Percentiles rank a stretch among this genome's conserved stretches.
Conservation (phyloP, 2,113 vertebrate genomes). For the Picathartes gymnocephalus region DNA sequence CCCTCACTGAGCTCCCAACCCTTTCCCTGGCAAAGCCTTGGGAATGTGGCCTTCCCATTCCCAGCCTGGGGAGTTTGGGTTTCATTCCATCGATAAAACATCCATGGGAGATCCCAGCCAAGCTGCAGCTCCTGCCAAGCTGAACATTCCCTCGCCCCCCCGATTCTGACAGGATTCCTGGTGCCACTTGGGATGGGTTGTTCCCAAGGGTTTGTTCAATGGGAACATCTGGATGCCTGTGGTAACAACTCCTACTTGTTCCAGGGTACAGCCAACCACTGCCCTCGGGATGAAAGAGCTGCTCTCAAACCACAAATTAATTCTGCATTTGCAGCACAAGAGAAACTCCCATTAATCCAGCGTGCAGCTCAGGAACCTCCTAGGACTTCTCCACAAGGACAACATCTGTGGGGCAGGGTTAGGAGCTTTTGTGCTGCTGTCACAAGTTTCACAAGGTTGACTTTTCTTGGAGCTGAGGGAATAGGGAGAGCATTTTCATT, state of each 20-base stretch:
- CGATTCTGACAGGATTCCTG: neutral
- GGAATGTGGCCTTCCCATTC: neutral
- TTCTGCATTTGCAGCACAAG: constrained; percentile 26
- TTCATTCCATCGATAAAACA: neutral
- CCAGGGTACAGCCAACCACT: neutral
- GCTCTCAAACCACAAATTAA: constrained; percentile 44
- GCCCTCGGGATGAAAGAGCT: constrained; percentile 31
- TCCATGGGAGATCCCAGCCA: neutral
- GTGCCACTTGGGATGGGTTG: neutral
- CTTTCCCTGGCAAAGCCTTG: neutral
- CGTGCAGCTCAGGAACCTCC: neutral
- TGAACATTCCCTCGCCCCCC: neutral
- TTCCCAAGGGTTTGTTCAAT: neutral
- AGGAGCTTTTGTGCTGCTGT: neutral
- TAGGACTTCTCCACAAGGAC: neutral
- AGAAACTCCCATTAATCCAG: constrained; percentile 3
- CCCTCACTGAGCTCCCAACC: neutral
- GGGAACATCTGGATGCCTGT: constrained; percentile 46
- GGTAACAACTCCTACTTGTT: neutral
- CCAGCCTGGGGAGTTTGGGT: neutral
- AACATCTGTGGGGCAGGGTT: constrained; percentile 23
- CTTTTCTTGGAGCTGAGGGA: neutral
- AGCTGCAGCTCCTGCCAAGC: neutral
- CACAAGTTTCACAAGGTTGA: neutral
- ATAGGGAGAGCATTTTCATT: neutral